Evolutionary conservation across 2,797 vertebrate species (phyloP), one percentile per base, ranked within the genome.

Genomic region (Cyclopterus lumpus): DNA sequence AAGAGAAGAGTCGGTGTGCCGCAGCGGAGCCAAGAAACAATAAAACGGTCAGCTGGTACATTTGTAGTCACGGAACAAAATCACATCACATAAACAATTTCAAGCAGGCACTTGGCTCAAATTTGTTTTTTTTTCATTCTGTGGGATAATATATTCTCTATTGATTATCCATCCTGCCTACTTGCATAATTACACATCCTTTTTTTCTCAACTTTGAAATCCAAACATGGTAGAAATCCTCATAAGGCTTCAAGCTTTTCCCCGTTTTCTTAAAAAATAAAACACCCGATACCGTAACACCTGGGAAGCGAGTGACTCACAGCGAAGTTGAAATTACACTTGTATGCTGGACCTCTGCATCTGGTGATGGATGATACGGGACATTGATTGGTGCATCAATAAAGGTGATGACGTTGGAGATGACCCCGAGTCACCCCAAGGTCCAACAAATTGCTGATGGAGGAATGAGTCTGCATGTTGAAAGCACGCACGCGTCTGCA

Each of bases 311-410:
- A 16, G 32, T 26, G 55, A 71, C 44, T 42, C 26, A 38, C 15
- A 53, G 20, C 11, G 58, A 77, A 66, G 58, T 26, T 70, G 28
- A 53, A 63, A 69, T 54, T 1, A 53, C 34, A 70, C 34, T 54
- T 53, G 9, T 62, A 4, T 10, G 30, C 54, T 38, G 22, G 38
- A 48, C 60, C 36, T 42, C 61, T 67, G 54, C 24, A 22, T 76
- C 61, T 74, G 26, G 58, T 90, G 88, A 92, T 88, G 67, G 84
- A 91, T 89, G 71, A 75, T 42, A 60, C 24, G 53, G 49, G 38
- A 51, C 72, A 89, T 89, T 72, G 90, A 91, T 88, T 60, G 49
- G 53, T 67, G 60, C 79, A 88, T 92, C 81, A 62, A 87, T 87
- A 82, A n/a, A 73, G 42, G 76, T 67, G 81, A 87, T 78, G 78